A percentile compares a stretch with the other conserved stretches of the same genome.
Evolutionary conservation across 2,113 vertebrate genomes (phyloP).

Genomic region (Nyctereutes procyonoides): DNA sequence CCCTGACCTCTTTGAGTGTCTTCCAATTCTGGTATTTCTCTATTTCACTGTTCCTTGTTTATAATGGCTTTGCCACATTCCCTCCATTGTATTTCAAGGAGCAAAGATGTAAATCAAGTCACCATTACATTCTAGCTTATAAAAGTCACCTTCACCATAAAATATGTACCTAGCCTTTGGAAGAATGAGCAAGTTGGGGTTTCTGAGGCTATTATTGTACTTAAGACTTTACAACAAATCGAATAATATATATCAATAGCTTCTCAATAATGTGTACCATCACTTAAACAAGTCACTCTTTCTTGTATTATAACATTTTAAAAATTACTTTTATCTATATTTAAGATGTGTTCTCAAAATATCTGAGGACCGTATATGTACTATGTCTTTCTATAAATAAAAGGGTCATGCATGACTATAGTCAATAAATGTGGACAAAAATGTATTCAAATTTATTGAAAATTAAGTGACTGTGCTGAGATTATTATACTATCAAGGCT

Average conservation of each 20-base stretch:
- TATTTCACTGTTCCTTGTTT: background rate
- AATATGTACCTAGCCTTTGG: background rate
- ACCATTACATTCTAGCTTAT: background rate
- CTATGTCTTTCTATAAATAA: background rate
- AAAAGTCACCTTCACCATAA: background rate
- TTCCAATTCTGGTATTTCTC: background rate
- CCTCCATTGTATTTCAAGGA: constrained; percentile 5
- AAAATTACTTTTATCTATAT: constrained; percentile 49
- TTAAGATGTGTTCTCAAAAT: constrained; percentile 47
- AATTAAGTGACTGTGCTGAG: constrained; percentile 32
- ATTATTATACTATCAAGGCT: constrained; percentile 7
- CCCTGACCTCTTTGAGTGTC: background rate
- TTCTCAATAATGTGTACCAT: background rate
- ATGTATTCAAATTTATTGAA: constrained; percentile 47
- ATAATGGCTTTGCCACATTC: background rate
- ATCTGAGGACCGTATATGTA: background rate
- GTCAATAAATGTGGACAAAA: background rate
- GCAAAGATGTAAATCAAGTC: constrained; percentile 24
- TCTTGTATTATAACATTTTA: constrained; percentile 12
- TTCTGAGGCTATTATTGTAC: background rate
- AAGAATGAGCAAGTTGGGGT: background rate
- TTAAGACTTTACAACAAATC: background rate
- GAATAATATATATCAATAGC: background rate
- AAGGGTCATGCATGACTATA: background rate
- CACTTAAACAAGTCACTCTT: background rate